phyloP scores from a whole-genome alignment of 2,113 vertebrate genomes.

The Chlorodrepanis virens region DNA sequence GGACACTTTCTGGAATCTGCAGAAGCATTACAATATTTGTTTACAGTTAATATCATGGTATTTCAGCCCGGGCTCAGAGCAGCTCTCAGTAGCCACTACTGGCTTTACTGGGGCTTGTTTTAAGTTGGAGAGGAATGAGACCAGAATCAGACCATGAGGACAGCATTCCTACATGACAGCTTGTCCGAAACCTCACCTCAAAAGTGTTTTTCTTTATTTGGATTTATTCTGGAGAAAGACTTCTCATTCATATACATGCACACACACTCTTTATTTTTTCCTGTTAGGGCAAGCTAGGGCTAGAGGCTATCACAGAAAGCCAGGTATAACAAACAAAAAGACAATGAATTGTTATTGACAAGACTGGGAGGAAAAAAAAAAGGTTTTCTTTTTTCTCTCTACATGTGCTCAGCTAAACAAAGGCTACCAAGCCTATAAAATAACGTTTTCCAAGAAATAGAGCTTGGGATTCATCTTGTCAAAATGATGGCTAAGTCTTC shows the following conservation, averaged over 20 bases:
- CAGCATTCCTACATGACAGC: not conserved
- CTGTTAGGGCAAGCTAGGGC: not conserved
- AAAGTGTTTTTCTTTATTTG: not conserved
- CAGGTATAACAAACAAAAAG: not conserved
- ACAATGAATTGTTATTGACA: not conserved
- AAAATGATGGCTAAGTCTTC: not conserved
- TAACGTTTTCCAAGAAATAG: not conserved
- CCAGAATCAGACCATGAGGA: not conserved
- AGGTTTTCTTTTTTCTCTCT: not conserved
- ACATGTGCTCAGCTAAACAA: not conserved
- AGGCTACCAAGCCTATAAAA: not conserved
- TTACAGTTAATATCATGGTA: not conserved
- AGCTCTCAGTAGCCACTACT: not conserved
- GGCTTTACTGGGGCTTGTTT: not conserved
- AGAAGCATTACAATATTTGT: constrained; percentile 14
- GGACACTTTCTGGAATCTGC: not conserved
- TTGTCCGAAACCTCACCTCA: not conserved
- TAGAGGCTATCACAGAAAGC: not conserved
- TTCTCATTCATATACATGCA: not conserved
- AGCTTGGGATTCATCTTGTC: not conserved
- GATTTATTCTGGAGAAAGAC: not conserved
- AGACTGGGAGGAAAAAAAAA: not conserved
- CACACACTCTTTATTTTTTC: not conserved
- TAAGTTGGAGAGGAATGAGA: not conserved
- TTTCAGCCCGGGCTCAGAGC: not conserved